Evolutionary conservation across 35 echinoderm and acorn worm species (phyloP).

Genomic region (Hemicentrotus pulcherrimus): DNA sequence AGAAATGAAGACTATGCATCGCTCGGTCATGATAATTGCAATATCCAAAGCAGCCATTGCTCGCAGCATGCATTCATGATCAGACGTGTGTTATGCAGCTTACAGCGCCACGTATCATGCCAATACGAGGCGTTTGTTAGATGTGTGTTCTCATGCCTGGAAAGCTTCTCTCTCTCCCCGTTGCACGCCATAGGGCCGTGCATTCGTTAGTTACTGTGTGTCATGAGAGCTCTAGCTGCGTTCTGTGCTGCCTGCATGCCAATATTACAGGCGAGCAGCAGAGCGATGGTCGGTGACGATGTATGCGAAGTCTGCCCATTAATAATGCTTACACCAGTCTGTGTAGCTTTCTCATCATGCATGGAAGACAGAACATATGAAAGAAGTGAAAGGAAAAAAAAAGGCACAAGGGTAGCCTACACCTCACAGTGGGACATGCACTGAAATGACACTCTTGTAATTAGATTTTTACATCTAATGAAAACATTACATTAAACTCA

Average conservation of each 20-base stretch:
- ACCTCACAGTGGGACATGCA: background rate
- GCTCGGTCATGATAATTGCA: conserved; percentile 1
- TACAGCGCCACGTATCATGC: conserved; percentile 22
- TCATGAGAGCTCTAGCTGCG: background rate
- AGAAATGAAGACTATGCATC: background rate
- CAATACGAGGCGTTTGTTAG: background rate
- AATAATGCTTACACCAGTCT: conserved; percentile 2
- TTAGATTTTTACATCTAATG: too few species aligned
- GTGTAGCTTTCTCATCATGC: background rate
- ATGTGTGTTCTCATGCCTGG: background rate
- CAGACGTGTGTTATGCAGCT: conserved; percentile 40
- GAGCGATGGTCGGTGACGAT: background rate
- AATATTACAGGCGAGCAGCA: background rate
- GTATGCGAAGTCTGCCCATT: conserved; percentile 1
- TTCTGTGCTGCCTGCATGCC: background rate
- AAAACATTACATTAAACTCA: too few species aligned
- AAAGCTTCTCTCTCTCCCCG: background rate
- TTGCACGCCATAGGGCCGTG: background rate
- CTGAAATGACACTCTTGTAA: background rate
- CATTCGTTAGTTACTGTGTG: background rate
- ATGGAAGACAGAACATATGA: background rate
- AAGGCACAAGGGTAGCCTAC: background rate
- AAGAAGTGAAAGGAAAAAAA: background rate
- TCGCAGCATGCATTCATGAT: conserved; percentile 23
- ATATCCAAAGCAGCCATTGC: conserved; percentile 30